phyloP scores from a whole-genome alignment of 2,888 invertebrate genomes.

The Phorcus lineatus region DNA sequence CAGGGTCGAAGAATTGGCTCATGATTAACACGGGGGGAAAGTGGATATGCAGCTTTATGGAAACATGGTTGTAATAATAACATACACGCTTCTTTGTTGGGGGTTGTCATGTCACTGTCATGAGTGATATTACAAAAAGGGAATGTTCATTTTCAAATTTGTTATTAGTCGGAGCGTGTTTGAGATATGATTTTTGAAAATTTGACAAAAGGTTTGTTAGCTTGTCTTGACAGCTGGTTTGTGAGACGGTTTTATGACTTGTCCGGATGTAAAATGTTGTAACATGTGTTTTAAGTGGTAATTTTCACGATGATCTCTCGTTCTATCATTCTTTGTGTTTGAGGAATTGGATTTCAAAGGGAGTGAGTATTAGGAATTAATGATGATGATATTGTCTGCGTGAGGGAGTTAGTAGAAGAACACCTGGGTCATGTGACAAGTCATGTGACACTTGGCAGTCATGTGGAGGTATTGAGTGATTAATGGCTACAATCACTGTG shows the following conservation, averaged over 20 bases:
- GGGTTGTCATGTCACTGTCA: neutral
- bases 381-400: neutral
- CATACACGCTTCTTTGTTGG: neutral
- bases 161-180: neutral
- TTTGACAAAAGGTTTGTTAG: neutral
- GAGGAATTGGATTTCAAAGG: neutral
- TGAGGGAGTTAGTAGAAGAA: neutral
- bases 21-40: constrained; percentile 8
- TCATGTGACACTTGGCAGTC: neutral
- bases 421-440: neutral
- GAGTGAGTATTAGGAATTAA: neutral
- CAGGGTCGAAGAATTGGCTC: neutral
- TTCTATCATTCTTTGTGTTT: no score
- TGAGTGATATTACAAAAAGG: no score
- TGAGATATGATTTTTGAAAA: neutral
- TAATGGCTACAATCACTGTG: constrained; percentile 16
- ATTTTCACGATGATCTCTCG: no score
- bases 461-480: neutral
- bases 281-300: no score
- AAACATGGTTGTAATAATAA: constrained; percentile 5
- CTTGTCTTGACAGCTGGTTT: neutral
- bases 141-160: neutral
- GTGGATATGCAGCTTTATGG: neutral
- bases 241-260: neutral
- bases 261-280: no score